phyloP scores from a whole-genome alignment of 2,888 invertebrate species.

The Drosophila atroscutellata region DNA sequence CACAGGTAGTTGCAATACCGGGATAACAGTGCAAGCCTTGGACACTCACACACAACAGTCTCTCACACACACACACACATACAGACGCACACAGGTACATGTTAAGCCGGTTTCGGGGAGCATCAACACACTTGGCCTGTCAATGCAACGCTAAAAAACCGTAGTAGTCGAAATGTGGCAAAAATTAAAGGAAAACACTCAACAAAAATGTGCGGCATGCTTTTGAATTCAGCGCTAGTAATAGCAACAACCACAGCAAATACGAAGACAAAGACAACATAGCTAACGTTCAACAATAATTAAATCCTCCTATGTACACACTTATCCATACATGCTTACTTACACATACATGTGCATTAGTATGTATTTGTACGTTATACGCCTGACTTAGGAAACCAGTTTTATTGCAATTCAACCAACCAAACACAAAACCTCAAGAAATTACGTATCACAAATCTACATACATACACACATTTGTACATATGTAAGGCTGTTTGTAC shows the following conservation, averaged over 20 bases:
- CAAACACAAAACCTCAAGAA: constrained; percentile 69
- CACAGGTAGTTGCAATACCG: constrained; percentile 38
- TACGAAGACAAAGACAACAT: constrained; percentile 4
- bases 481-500: constrained; percentile 17
- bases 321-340: background rate
- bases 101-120: constrained; percentile 66
- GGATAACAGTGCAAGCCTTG: constrained; percentile 48
- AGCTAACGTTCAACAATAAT: constrained; percentile 52
- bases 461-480: constrained; percentile 15
- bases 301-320: constrained; percentile 57
- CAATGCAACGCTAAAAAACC: constrained; percentile 38
- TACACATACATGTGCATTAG: constrained; percentile 16
- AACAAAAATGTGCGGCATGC: constrained; percentile 65
- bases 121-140: constrained; percentile 41
- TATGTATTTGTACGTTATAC: constrained; percentile 64
- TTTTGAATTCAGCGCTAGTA: constrained; percentile 36
- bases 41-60: constrained; percentile 16
- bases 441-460: constrained; percentile 77
- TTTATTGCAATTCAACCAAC: constrained; percentile 78
- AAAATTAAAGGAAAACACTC: constrained; percentile 67
- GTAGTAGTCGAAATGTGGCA: constrained; percentile 66
- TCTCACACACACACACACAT: constrained; percentile 16
- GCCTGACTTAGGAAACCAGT: constrained; percentile 77
- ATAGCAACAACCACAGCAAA: constrained; percentile 13
- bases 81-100: constrained; percentile 37